Conservation (phyloP, 2,113 vertebrate genomes). For the Cavia aperea region DNA sequence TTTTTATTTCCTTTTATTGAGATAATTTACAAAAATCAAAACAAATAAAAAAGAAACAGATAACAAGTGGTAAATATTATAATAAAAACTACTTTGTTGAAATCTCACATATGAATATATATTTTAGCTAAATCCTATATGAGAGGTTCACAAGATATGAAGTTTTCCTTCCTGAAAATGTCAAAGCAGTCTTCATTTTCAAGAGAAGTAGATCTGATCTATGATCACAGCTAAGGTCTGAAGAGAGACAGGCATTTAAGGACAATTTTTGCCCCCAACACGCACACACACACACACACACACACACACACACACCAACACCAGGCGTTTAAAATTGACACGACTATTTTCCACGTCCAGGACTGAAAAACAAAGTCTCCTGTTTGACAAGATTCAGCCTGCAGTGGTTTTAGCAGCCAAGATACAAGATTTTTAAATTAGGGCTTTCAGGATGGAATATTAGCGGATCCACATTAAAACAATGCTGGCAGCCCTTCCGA, state of each 20-base stretch:
- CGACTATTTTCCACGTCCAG: conserved; percentile 37
- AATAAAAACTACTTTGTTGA: conserved; percentile 20
- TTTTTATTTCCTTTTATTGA: conserved; percentile 33
- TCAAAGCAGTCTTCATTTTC: conserved; percentile 42
- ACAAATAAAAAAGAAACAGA: conserved; percentile 34
- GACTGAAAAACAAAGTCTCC: conserved; percentile 55
- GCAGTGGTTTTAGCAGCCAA: conserved; percentile 63
- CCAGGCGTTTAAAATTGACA: conserved; percentile 55
- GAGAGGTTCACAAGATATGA: conserved; percentile 46
- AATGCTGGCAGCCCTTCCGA: conserved; percentile 19
- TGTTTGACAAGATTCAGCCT: conserved; percentile 61
- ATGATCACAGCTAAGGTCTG: conserved; percentile 40
- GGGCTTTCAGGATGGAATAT: conserved; percentile 50
- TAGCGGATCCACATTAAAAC: conserved; percentile 45
- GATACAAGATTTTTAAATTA: conserved; percentile 63
- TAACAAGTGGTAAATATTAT: conserved; percentile 40
- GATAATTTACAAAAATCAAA: conserved; percentile 45
- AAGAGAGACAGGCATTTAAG: conserved; percentile 33
- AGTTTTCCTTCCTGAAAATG: conserved; percentile 51
- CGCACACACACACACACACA: neutral
- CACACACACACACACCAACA: neutral
- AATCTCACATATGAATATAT: conserved; percentile 47
- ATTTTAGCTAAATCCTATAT: conserved; percentile 38
- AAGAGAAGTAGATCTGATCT: conserved; percentile 45
- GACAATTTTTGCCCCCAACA: neutral